Conservation (phyloP, 2,888 invertebrate species). For the Ditylenchus weischeri region DNA sequence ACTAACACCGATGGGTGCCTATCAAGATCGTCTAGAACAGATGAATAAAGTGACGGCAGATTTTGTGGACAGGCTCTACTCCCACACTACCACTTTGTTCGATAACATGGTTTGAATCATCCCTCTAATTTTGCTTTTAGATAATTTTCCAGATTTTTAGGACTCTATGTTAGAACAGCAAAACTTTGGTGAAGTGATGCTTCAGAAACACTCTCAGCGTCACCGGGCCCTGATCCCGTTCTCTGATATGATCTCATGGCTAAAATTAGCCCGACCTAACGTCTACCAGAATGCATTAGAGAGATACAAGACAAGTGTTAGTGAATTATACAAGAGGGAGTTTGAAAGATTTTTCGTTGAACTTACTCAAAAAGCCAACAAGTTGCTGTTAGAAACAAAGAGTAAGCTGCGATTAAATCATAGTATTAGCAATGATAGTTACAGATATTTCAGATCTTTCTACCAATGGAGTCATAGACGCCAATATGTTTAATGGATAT, state of each 20-base stretch:
- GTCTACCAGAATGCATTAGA: constrained; percentile 67
- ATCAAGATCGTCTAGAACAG: constrained; percentile 56
- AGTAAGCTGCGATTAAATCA: background rate
- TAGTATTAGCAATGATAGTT: too few species aligned
- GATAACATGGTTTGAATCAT: constrained; percentile 74
- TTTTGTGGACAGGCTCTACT: constrained; percentile 51
- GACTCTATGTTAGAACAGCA: constrained; percentile 43
- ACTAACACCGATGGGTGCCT: constrained; percentile 31
- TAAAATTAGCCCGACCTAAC: constrained; percentile 68
- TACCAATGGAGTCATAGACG: background rate
- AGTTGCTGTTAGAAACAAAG: background rate
- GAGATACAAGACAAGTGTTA: constrained; percentile 49
- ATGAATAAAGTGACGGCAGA: constrained; percentile 23
- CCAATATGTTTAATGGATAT: constrained; percentile 15
- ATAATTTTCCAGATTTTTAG: constrained; percentile 28
- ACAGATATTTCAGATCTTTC: background rate
- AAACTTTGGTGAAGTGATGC: constrained; percentile 63
- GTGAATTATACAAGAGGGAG: constrained; percentile 44
- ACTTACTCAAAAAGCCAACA: constrained; percentile 20
- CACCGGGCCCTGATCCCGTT: constrained; percentile 78
- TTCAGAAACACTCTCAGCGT: constrained; percentile 75
- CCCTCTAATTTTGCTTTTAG: background rate
- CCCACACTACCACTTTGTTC: constrained; percentile 88
- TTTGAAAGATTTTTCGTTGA: constrained; percentile 45
- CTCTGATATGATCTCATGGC: constrained; percentile 51